These are phyloP conservation scores for Lochmaea crataegi DNA, from an alignment of 2,888 invertebrate genomes.

Conservation along the genomic window DNA sequence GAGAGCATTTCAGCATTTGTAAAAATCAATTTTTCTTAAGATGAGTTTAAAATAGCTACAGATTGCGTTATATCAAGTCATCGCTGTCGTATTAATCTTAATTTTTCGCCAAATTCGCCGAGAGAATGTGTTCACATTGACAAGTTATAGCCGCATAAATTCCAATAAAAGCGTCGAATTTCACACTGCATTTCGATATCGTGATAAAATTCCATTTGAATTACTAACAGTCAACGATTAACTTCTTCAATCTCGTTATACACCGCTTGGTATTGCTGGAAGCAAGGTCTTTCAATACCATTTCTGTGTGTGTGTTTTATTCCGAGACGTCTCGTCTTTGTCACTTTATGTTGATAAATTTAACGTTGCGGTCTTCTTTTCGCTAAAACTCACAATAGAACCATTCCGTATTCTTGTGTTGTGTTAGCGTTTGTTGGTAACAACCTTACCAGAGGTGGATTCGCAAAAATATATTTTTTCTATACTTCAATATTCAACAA, in stretches of 20 bases:
- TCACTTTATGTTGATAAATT: conserved; percentile 23
- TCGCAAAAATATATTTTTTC: neutral
- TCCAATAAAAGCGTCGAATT: conserved; percentile 22
- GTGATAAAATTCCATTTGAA: conserved; percentile 30
- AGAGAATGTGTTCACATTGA: conserved; percentile 18
- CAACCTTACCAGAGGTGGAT: neutral
- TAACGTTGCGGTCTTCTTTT: conserved; percentile 21
- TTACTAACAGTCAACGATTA: conserved; percentile 29
- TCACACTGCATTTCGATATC: conserved; percentile 27
- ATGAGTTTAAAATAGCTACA: too few relatives aligned
- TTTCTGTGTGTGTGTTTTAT: conserved; percentile 15
- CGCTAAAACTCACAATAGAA: conserved; percentile 24
- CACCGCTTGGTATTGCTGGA: conserved; percentile 44
- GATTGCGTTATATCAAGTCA: too few relatives aligned
- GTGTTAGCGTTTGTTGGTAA: conserved; percentile 20
- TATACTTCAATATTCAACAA: too few relatives aligned
- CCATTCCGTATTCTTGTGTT: conserved; percentile 21
- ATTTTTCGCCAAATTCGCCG: neutral
- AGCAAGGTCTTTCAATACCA: conserved; percentile 43
- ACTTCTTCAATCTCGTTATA: conserved; percentile 44
- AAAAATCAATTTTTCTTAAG: too few relatives aligned
- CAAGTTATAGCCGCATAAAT: conserved; percentile 21
- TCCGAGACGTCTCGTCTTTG: conserved; percentile 23
- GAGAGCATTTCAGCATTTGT: too few relatives aligned
- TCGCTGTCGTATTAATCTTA: too few relatives aligned